Conservation (phyloP, 2,113 vertebrate species). For the Xenopus borealis region DNA sequence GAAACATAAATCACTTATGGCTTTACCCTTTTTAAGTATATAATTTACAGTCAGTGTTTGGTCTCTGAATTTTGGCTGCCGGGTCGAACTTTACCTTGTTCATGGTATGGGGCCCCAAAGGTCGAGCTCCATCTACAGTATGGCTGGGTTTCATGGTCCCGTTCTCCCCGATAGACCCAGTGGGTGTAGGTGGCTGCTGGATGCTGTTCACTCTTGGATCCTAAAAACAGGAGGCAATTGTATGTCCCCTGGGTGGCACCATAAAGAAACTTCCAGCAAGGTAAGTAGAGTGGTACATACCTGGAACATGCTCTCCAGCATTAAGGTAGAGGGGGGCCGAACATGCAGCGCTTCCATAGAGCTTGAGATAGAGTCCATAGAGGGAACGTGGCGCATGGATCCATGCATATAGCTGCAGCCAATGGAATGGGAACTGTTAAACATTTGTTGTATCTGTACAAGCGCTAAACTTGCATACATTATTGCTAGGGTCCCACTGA, state of each 20-base stretch:
- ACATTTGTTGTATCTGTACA: not conserved
- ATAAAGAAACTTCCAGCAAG: too few relatives aligned
- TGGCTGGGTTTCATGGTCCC: slow-evolving; percentile 37
- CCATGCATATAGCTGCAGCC: slow-evolving; percentile 64
- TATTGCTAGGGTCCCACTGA: too few relatives aligned
- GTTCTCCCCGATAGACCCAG: slow-evolving; percentile 47
- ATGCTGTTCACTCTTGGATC: slow-evolving; percentile 51
- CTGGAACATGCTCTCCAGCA: slow-evolving; percentile 42
- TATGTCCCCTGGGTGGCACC: too few relatives aligned
- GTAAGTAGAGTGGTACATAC: not conserved
- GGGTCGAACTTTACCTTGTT: slow-evolving; percentile 2
- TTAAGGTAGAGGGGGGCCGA: slow-evolving; percentile 42
- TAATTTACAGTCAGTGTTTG: too few relatives aligned
- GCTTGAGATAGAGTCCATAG: slow-evolving; percentile 72
- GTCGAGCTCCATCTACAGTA: slow-evolving; percentile 4
- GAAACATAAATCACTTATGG: not conserved
- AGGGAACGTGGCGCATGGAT: slow-evolving; percentile 71
- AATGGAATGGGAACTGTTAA: not conserved
- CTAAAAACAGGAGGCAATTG: slow-evolving; percentile 40
- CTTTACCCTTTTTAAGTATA: not conserved
- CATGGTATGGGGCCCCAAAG: not conserved
- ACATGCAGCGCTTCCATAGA: slow-evolving; percentile 68
- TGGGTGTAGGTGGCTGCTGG: slow-evolving; percentile 29
- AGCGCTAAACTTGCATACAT: too few relatives aligned
- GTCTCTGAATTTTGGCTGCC: too few relatives aligned